These are phyloP conservation scores for Crossocerus cetratus DNA, from an alignment of 2,888 invertebrate species.

Conservation along the genomic window DNA sequence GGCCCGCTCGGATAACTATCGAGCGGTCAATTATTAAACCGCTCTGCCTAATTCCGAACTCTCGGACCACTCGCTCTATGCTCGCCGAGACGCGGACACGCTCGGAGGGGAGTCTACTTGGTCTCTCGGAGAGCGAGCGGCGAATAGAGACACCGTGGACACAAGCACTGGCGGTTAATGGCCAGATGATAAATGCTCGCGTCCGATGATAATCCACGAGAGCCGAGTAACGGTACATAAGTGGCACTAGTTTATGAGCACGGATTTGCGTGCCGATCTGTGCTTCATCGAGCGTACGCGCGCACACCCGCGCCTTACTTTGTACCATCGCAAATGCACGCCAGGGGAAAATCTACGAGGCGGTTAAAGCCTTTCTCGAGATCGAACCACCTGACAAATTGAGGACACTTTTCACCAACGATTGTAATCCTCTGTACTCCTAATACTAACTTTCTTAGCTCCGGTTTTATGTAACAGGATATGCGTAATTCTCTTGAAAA, in stretches of 20 bases:
- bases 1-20: neutral
- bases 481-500: too few species aligned
- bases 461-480: too few species aligned
- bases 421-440: too few species aligned
- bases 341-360: neutral
- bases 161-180: constrained; percentile 21
- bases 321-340: constrained; percentile 40
- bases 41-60: constrained; percentile 5
- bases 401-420: too few species aligned
- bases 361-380: too few species aligned
- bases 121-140: too few species aligned
- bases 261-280: constrained; percentile 44
- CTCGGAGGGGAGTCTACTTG: too few species aligned
- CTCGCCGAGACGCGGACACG: too few species aligned
- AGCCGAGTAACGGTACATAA: constrained; percentile 53
- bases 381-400: too few species aligned
- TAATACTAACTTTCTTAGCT: too few species aligned
- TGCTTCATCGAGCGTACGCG: constrained; percentile 40
- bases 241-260: constrained; percentile 30
- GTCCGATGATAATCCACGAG: constrained; percentile 40
- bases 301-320: constrained; percentile 32
- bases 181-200: constrained; percentile 45
- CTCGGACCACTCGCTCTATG: neutral
- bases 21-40: constrained; percentile 31
- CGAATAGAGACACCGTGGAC: too few species aligned